Conservation (phyloP, 1,140 invertebrate genomes). For the Saxidomus purpurata region DNA sequence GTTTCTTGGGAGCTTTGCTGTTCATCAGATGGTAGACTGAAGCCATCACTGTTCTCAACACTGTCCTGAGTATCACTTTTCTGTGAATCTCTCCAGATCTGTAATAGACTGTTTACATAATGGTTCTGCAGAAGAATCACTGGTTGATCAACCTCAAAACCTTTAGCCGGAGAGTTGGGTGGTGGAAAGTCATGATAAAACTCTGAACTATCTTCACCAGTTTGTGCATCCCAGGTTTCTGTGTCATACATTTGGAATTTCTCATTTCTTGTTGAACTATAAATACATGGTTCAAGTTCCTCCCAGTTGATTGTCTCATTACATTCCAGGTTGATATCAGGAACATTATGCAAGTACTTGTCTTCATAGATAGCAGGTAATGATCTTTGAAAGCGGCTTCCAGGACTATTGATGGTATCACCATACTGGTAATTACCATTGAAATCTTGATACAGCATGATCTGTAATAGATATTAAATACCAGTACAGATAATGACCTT, state of each 20-base stretch:
- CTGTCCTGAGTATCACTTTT: background rate
- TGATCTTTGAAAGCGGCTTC: background rate
- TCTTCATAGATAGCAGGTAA: background rate
- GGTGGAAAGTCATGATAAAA: constrained; percentile 15
- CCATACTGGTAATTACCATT: constrained; percentile 15
- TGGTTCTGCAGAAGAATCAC: background rate
- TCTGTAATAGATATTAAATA: background rate
- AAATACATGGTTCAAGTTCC: constrained; percentile 35
- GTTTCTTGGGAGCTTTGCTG: background rate
- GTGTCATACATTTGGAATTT: background rate
- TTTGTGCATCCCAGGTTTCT: background rate
- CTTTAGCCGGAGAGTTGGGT: constrained; percentile 26
- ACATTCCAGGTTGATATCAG: constrained; percentile 51
- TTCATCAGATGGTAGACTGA: constrained; percentile 17
- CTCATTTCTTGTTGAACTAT: constrained; percentile 1
- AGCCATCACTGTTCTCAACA: background rate
- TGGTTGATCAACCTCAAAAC: background rate
- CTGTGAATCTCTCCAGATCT: constrained; percentile 30
- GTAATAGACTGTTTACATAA: constrained; percentile 35
- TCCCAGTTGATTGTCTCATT: constrained; percentile 52
- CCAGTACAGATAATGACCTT: background rate
- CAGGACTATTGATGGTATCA: background rate
- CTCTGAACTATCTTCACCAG: background rate
- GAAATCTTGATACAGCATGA: constrained; percentile 21
- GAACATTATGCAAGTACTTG: constrained; percentile 18